Conservation (phyloP, 2,888 invertebrate genomes). For the Chamaedrilus cognettii region DNA sequence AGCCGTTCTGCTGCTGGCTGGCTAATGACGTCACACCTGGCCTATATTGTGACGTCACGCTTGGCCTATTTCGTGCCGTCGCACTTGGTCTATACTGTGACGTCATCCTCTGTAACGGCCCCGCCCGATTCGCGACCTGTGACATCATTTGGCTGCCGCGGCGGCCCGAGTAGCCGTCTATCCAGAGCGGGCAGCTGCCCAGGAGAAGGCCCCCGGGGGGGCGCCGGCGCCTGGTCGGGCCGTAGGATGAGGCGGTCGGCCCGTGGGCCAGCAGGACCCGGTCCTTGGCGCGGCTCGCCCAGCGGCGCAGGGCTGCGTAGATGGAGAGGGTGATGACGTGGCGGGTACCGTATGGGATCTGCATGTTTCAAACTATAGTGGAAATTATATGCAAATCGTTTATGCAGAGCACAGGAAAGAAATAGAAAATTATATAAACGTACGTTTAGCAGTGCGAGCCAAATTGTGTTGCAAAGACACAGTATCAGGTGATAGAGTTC, state of each 20-base stretch:
- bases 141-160: conserved; percentile 24
- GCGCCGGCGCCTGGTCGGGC: conserved; percentile 27
- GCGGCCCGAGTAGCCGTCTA: conserved; percentile 33
- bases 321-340: conserved; percentile 46
- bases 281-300: conserved; percentile 55
- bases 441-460: no score
- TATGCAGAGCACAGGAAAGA: no score
- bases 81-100: no score
- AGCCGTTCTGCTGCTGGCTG: no score
- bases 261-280: conserved; percentile 46
- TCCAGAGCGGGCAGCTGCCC: conserved; percentile 32
- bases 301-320: conserved; percentile 49
- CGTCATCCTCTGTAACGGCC: conserved; percentile 15
- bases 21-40: no score
- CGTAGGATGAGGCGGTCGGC: conserved; percentile 48
- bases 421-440: no score
- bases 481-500: no score
- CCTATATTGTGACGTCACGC: no score
- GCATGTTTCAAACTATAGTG: no score
- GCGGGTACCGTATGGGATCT: conserved; percentile 44
- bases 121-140: background rate
- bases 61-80: no score
- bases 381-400: no score
- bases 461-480: no score
- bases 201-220: conserved; percentile 28